Conservation (phyloP, 2,888 invertebrate genomes). For the Morpho achilles region DNA sequence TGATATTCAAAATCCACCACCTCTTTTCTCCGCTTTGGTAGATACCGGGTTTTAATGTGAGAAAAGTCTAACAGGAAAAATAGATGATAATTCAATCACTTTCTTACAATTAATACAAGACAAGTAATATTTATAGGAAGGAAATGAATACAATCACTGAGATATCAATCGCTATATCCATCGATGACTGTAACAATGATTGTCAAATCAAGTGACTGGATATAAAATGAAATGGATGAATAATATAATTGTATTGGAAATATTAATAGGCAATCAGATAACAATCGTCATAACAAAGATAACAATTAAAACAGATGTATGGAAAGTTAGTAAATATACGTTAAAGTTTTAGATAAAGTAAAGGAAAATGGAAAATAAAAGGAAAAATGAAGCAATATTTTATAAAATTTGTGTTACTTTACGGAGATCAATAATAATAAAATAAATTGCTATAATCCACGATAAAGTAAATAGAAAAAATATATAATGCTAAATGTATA, state of each 20-base stretch:
- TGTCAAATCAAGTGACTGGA: not conserved
- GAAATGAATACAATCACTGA: not conserved
- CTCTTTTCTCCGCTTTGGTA: too few relatives aligned
- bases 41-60: too few relatives aligned
- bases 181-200: not conserved
- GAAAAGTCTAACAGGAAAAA: too few relatives aligned
- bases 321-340: not conserved
- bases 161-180: not conserved
- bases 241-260: slow-evolving; percentile 6
- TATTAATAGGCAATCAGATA: slow-evolving; percentile 7
- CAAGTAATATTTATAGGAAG: not conserved
- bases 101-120: too few relatives aligned
- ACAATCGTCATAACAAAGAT: not conserved
- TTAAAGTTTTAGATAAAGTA: too few relatives aligned
- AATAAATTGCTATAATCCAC: too few relatives aligned
- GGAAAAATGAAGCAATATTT: not conserved
- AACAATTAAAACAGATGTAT: not conserved
- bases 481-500: too few relatives aligned
- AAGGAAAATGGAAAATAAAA: not conserved
- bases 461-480: too few relatives aligned
- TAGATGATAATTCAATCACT: too few relatives aligned
- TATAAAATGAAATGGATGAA: slow-evolving; percentile 1
- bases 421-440: too few relatives aligned
- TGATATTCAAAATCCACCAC: too few relatives aligned
- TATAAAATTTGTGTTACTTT: too few relatives aligned